These are phyloP conservation scores for Agonopterix heracliana DNA, from an alignment of 2,888 invertebrate species.

Conservation along the genomic window DNA sequence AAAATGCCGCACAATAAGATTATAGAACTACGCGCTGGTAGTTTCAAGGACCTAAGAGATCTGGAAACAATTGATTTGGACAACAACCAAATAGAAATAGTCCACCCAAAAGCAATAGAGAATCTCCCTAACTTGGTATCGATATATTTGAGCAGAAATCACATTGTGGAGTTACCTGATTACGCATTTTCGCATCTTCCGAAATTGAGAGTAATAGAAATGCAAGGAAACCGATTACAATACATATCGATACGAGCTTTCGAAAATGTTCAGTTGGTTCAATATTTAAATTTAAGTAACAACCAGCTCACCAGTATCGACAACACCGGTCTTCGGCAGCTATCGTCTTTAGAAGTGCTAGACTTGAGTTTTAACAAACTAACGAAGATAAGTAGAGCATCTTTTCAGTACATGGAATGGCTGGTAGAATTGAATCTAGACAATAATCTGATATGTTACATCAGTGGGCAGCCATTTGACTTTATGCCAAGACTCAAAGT, in stretches of 20 bases:
- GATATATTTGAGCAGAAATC: slow-evolving; percentile 82
- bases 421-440: slow-evolving; percentile 90
- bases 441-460: slow-evolving; percentile 87
- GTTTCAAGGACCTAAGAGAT: slow-evolving; percentile 82
- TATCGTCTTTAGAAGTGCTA: slow-evolving; percentile 88
- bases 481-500: slow-evolving; percentile 90
- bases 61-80: slow-evolving; percentile 86
- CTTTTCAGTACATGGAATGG: slow-evolving; percentile 86
- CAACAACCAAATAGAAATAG: slow-evolving; percentile 84
- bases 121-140: slow-evolving; percentile 82
- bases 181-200: slow-evolving; percentile 86
- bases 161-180: slow-evolving; percentile 84
- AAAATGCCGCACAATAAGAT: slow-evolving; percentile 86
- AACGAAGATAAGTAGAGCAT: slow-evolving; percentile 80
- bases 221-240: slow-evolving; percentile 87
- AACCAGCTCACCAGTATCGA: slow-evolving; percentile 86
- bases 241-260: slow-evolving; percentile 85
- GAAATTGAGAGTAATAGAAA: slow-evolving; percentile 82
- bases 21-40: slow-evolving; percentile 80
- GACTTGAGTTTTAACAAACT: slow-evolving; percentile 89
- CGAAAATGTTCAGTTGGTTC: slow-evolving; percentile 84
- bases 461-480: slow-evolving; percentile 87
- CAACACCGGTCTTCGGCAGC: slow-evolving; percentile 82
- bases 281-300: slow-evolving; percentile 88
- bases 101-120: slow-evolving; percentile 84